Evolutionary conservation across 2,113 vertebrate species (phyloP).

Genomic region (Romanogobio albipinnatus): DNA sequence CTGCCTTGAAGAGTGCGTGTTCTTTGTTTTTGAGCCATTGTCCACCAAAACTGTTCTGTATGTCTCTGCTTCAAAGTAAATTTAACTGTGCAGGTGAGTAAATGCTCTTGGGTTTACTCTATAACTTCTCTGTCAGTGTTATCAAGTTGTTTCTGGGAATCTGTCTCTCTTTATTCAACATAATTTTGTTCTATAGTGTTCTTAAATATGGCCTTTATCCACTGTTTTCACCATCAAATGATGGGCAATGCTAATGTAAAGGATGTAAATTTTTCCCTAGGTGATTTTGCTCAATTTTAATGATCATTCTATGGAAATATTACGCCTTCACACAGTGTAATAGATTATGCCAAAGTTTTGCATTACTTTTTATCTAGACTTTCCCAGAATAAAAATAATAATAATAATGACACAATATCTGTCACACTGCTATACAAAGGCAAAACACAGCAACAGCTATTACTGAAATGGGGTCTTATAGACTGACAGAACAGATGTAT

Average conservation of each 20-base stretch:
- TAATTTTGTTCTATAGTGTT: neutral
- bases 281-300: neutral
- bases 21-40: neutral
- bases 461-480: neutral
- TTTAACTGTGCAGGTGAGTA: conserved; percentile 14
- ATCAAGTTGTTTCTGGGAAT: neutral
- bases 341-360: neutral
- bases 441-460: conserved; percentile 3
- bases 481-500: neutral
- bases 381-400: neutral
- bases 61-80: neutral
- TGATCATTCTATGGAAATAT: neutral
- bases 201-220: no score
- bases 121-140: neutral
- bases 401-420: neutral
- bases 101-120: conserved; percentile 2
- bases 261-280: neutral
- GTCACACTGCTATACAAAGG: neutral
- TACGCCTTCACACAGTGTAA: neutral
- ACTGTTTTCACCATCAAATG: neutral
- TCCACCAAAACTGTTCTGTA: neutral
- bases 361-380: neutral
- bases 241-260: neutral
- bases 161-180: conserved; percentile 1
- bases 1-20: neutral